Percentiles rank a stretch among this genome's conserved stretches.
These are phyloP conservation scores for Rhopalosiphum nymphaeae DNA, from an alignment of 2,888 invertebrate genomes.

Conservation along the genomic window DNA sequence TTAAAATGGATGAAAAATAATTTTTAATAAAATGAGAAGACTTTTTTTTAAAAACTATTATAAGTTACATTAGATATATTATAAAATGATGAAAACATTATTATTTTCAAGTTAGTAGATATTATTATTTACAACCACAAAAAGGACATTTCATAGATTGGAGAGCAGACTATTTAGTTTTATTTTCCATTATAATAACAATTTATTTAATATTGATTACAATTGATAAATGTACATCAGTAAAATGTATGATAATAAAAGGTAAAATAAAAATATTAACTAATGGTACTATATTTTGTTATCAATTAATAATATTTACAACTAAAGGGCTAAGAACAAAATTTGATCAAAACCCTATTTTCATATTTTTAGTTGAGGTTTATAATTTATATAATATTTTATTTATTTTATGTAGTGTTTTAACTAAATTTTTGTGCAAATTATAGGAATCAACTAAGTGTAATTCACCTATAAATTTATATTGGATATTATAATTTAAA, in stretches of 20 bases:
- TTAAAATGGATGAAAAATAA: too few relatives aligned
- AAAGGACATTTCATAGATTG: background rate
- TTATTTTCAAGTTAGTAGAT: background rate
- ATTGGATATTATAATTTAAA: conserved; percentile 31
- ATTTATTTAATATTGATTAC: background rate
- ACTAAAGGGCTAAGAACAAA: background rate
- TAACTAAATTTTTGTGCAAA: conserved; percentile 40
- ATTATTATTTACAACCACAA: background rate
- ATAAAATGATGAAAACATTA: too few relatives aligned
- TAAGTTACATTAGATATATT: too few relatives aligned
- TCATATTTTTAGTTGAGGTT: background rate
- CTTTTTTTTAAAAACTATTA: too few relatives aligned
- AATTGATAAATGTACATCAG: background rate
- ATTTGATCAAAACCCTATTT: background rate
- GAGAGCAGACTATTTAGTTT: background rate
- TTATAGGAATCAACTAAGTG: conserved; percentile 43
- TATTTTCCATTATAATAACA: background rate
- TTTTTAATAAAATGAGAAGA: too few relatives aligned
- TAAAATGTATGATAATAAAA: background rate
- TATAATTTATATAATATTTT: background rate
- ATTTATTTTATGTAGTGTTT: background rate
- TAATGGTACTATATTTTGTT: background rate
- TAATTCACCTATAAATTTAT: conserved; percentile 15
- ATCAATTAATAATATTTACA: conserved; percentile 11
- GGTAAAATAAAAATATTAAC: background rate